Percentiles rank a stretch among this genome's conserved stretches.
Evolutionary conservation across 2,888 invertebrate species (phyloP).

Genomic region (Troides oblongomaculatus): DNA sequence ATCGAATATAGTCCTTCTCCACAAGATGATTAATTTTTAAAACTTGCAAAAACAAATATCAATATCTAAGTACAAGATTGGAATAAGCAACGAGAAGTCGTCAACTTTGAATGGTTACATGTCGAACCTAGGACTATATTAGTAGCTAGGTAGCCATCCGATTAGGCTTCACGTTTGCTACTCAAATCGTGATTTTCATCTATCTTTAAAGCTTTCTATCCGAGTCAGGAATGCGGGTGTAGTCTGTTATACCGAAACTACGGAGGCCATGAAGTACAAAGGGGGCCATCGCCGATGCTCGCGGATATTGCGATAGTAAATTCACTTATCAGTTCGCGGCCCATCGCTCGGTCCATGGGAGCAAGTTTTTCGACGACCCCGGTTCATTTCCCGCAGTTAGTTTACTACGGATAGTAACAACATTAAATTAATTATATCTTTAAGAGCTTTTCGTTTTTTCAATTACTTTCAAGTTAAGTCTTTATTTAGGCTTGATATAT

Average conservation of each 20-base stretch:
- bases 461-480: too few relatives aligned
- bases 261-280: constrained; percentile 27
- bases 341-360: constrained; percentile 38
- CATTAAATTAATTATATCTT: background rate
- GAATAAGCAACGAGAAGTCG: too few relatives aligned
- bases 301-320: constrained; percentile 55
- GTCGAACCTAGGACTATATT: too few relatives aligned
- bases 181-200: constrained; percentile 18
- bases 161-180: background rate
- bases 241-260: constrained; percentile 23
- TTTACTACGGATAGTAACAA: constrained; percentile 28
- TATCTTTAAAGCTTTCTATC: constrained; percentile 13
- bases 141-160: too few relatives aligned
- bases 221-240: constrained; percentile 23
- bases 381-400: constrained; percentile 48
- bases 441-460: background rate
- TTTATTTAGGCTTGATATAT: background rate
- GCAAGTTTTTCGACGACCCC: constrained; percentile 63
- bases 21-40: too few relatives aligned
- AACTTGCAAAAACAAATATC: too few relatives aligned
- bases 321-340: constrained; percentile 52
- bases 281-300: constrained; percentile 39
- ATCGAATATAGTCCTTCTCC: too few relatives aligned
- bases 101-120: too few relatives aligned
- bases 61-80: too few relatives aligned